Evolutionary conservation across 2,888 invertebrate genomes (phyloP).

Genomic region (Pristionchus maxplancki): DNA sequence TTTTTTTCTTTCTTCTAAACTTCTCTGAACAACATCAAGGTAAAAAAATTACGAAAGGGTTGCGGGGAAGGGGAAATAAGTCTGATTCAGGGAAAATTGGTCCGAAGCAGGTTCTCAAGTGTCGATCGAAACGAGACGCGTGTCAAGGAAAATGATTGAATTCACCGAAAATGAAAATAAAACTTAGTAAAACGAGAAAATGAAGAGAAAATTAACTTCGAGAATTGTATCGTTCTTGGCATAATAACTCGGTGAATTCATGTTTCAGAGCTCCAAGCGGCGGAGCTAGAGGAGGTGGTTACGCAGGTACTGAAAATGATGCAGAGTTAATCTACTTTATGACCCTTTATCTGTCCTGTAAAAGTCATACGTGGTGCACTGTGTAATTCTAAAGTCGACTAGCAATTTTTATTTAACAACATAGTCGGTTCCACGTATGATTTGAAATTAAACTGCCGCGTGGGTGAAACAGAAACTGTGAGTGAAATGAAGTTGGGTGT

Average conservation of each 20-base stretch:
- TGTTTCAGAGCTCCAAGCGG: conserved; percentile 51
- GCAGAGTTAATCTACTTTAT: background rate
- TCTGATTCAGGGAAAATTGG: conserved; percentile 39
- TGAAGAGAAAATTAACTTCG: conserved; percentile 4
- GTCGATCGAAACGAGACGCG: conserved; percentile 35
- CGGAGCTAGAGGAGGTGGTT: conserved; percentile 50
- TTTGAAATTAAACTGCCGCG: background rate
- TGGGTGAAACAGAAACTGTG: conserved; percentile 34
- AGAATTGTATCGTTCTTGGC: conserved; percentile 37
- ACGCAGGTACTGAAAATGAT: conserved; percentile 46
- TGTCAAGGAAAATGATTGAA: conserved; percentile 45
- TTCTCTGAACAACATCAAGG: background rate
- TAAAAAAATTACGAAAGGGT: background rate
- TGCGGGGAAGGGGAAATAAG: background rate
- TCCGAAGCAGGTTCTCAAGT: conserved; percentile 40
- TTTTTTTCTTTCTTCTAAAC: background rate
- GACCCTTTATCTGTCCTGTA: background rate
- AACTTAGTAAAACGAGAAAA: conserved; percentile 17
- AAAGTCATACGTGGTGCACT: conserved; percentile 12
- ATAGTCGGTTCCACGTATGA: conserved; percentile 12
- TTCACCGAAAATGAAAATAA: conserved; percentile 30
- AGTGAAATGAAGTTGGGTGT: conserved; percentile 28
- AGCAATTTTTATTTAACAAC: no score
- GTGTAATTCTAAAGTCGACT: background rate
- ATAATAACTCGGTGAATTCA: conserved; percentile 52